phyloP scores from a whole-genome alignment of 1,140 invertebrate genomes.

The Bombus confusus region DNA sequence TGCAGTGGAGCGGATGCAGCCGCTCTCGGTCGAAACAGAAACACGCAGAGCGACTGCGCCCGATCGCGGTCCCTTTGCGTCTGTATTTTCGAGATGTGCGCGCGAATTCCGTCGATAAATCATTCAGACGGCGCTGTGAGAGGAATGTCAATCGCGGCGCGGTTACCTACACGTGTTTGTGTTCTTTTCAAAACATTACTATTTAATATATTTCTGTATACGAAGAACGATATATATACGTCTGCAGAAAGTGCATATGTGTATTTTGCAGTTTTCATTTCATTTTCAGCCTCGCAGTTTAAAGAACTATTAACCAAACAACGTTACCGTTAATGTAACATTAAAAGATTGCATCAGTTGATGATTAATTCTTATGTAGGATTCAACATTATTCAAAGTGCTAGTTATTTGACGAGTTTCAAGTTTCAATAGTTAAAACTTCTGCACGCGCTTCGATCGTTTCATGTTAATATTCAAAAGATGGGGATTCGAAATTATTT shows the following conservation, averaged over 20 bases:
- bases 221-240: background rate
- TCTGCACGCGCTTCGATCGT: too few relatives aligned
- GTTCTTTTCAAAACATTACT: background rate
- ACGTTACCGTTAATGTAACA: too few relatives aligned
- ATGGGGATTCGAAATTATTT: too few relatives aligned
- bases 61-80: background rate
- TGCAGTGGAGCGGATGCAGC: background rate
- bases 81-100: background rate
- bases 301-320: too few relatives aligned
- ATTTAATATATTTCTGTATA: background rate
- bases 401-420: too few relatives aligned
- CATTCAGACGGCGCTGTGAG: background rate
- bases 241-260: background rate
- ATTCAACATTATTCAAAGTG: too few relatives aligned
- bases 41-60: background rate
- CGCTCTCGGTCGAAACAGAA: slow-evolving; percentile 17
- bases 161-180: background rate
- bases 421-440: too few relatives aligned
- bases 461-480: too few relatives aligned
- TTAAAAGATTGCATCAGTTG: too few relatives aligned
- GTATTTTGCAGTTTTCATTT: too few relatives aligned
- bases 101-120: slow-evolving; percentile 18
- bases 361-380: too few relatives aligned
- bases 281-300: too few relatives aligned
- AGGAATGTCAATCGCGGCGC: background rate